Evolutionary conservation across 2,797 vertebrate genomes (phyloP), one percentile per base, ranked within the genome.

Genomic region (Balearica regulorum): DNA sequence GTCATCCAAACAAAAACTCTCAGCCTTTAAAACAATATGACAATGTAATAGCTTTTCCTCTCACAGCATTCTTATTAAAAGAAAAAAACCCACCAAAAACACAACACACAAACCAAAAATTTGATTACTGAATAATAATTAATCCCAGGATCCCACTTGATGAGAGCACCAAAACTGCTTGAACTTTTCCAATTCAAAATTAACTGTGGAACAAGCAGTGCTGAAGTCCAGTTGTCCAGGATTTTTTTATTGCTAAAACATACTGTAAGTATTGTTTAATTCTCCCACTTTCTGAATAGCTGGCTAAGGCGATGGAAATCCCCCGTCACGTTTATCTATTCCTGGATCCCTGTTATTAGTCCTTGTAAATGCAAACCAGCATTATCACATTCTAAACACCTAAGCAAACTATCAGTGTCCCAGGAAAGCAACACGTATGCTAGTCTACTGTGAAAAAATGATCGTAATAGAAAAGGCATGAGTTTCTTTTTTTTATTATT

Each of bases 261-360:
- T 62, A 83, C 29, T 87, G 14, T 20, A 83, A 87, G 54, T 26
- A 68, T 90, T 96, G 73, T 93, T 95, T 91, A 86, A n/a, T 58
- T 66, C 68, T 84, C 73, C 68, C 26, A 58, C 51, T 83, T 81
- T 92, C 51, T 89, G 78, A 95, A 83, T 90, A 93, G 91, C 76
- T 97, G 95, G 91, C 90, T 81, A 70, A 87, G 51, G 57, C 16
- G 2, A 82, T 97, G 95, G 96, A 97, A 98, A 97, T 95, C 82
- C 46, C 31, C 83, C 2, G 3, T 95, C 85, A 91, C 71, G 51
- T 94, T 94, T 95, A 96, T 95, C 86, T 97, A 13, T 95, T 97
- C 76, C 83, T 82, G 79, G 53, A 93, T 90, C 85, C 54, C 71
- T 77, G 26, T 58, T 94, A 94, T 60, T 94, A 94, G 43, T 51